A percentile compares a stretch with the other conserved stretches of the same genome.
phyloP scores from a whole-genome alignment of 2,888 invertebrate species.

The Platynereis dumerilii region DNA sequence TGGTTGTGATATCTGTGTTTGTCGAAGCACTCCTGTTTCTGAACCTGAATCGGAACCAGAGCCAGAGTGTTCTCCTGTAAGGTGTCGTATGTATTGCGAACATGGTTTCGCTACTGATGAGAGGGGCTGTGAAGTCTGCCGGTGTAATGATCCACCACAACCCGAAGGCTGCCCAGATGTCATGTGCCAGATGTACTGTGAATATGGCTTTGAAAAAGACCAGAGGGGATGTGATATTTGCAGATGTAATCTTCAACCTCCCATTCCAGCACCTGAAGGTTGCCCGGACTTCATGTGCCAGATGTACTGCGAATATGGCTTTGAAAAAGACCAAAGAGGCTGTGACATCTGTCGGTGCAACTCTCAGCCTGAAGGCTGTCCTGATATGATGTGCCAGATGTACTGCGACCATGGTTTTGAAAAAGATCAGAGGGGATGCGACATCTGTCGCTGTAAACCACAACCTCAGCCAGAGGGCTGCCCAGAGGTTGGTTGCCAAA shows the following conservation, averaged over 20 bases:
- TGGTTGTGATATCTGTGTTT: constrained; percentile 20
- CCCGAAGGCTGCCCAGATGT: no score
- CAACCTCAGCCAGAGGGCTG: neutral
- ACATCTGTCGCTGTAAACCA: constrained; percentile 10
- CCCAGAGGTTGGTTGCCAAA: neutral
- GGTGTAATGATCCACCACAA: neutral
- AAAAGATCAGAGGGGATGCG: constrained; percentile 9
- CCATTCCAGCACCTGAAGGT: neutral
- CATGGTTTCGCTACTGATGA: constrained; percentile 26
- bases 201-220: constrained; percentile 14
- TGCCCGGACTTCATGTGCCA: neutral
- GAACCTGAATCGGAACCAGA: neutral
- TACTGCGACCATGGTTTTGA: constrained; percentile 14
- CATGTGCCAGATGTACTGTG: constrained; percentile 2
- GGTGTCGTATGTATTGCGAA: constrained; percentile 16
- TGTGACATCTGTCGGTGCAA: constrained; percentile 15
- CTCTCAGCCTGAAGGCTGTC: no score
- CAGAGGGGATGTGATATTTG: constrained; percentile 14
- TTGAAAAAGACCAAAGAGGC: neutral
- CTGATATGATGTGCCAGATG: neutral
- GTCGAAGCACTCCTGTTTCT: neutral
- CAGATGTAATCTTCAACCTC: constrained; percentile 2
- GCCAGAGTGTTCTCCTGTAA: neutral
- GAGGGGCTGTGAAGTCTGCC: constrained; percentile 21
- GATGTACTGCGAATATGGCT: constrained; percentile 11